Conservation (phyloP, 2,888 invertebrate genomes). For the Drymonia ruficornis region DNA sequence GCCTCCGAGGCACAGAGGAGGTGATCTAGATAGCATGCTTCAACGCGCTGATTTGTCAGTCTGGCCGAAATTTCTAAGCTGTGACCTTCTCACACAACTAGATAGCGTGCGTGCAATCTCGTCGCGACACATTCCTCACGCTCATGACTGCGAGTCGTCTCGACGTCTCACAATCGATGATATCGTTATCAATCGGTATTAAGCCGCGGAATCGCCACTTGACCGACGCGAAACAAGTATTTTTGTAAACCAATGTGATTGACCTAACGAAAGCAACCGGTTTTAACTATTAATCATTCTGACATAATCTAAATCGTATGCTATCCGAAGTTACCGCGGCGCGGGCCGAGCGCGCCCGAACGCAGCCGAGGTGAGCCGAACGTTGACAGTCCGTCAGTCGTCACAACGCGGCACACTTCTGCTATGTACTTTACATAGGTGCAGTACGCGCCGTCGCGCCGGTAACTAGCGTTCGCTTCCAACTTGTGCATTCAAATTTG, state of each 20-base stretch:
- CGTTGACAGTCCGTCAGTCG: slow-evolving; percentile 79
- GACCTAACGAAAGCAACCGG: slow-evolving; percentile 67
- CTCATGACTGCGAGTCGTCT: no score
- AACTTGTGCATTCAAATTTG: slow-evolving; percentile 64
- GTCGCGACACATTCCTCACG: no score
- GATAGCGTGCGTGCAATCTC: no score
- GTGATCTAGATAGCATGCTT: no score
- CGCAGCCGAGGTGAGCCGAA: slow-evolving; percentile 60
- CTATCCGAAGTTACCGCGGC: slow-evolving; percentile 47
- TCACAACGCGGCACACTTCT: slow-evolving; percentile 74
- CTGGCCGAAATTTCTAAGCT: no score
- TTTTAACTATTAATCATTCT: slow-evolving; percentile 66
- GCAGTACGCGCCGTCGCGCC: slow-evolving; percentile 69
- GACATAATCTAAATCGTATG: slow-evolving; percentile 67
- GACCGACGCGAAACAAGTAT: slow-evolving; percentile 47
- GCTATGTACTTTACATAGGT: slow-evolving; percentile 76
- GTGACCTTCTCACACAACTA: no score
- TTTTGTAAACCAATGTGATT: slow-evolving; percentile 58
- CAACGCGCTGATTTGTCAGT: no score
- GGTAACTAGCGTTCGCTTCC: slow-evolving; percentile 62
- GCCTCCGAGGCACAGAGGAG: no score
- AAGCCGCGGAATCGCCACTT: slow-evolving; percentile 48
- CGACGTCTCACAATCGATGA: no score
- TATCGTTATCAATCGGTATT: slow-evolving; percentile 37
- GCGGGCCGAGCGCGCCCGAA: slow-evolving; percentile 42